These are phyloP conservation scores for Vultur gryphus DNA, from an alignment of 2,797 vertebrate species.

Conservation along the genomic window DNA sequence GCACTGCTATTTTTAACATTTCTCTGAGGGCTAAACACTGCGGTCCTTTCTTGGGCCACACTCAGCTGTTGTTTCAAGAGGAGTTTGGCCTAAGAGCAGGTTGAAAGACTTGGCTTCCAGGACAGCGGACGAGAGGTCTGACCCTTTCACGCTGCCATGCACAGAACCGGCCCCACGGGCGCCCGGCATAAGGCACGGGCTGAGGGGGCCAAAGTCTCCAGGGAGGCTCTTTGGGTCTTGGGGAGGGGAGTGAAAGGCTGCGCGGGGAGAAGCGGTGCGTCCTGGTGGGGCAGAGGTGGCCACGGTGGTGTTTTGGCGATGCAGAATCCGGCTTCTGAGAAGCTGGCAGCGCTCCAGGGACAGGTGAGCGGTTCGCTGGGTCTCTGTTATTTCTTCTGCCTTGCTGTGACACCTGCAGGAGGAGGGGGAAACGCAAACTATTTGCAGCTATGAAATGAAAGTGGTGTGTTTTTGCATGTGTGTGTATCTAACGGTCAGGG, in stretches of 20 bases:
- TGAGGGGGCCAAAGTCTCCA: neutral
- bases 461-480: neutral
- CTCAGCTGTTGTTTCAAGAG: neutral
- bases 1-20: conserved; percentile 1
- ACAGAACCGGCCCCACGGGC: fast-evolving
- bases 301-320: neutral
- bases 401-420: conserved; percentile 46
- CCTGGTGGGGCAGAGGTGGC: neutral
- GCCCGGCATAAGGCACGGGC: neutral
- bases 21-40: neutral
- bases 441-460: neutral
- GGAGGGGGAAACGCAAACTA: neutral
- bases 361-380: fast-evolving
- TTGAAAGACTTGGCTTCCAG: neutral
- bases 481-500: neutral
- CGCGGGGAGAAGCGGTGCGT: neutral
- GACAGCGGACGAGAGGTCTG: neutral
- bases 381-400: conserved; percentile 52
- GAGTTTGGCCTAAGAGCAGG: neutral
- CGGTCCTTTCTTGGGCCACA: neutral
- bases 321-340: neutral
- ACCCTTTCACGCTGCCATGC: neutral
- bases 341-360: neutral
- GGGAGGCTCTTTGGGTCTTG: neutral
- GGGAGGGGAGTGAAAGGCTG: neutral